phyloP scores from a whole-genome alignment of 2,113 vertebrate species.

The Smithornis capensis region DNA sequence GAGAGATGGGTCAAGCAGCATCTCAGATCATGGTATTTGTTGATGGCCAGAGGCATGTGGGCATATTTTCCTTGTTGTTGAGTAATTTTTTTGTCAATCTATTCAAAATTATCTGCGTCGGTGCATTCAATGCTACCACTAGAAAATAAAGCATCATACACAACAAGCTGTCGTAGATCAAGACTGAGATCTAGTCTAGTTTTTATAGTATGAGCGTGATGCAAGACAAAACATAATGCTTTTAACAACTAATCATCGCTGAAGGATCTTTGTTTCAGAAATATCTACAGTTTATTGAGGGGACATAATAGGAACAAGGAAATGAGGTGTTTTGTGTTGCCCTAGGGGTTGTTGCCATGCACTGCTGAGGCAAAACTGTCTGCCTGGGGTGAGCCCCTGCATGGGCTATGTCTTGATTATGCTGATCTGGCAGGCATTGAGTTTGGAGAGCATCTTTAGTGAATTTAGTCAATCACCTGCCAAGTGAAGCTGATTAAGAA shows the following conservation, averaged over 20 bases:
- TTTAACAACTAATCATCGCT: background rate
- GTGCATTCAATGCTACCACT: background rate
- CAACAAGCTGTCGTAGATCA: background rate
- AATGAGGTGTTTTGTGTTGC: background rate
- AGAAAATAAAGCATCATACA: background rate
- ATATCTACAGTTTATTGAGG: background rate
- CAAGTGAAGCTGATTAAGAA: background rate
- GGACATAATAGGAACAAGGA: background rate
- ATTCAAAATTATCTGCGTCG: background rate
- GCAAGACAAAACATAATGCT: background rate
- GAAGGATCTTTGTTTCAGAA: background rate
- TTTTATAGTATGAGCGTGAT: background rate
- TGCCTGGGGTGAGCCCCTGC: background rate
- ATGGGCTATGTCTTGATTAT: fast-evolving
- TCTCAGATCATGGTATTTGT: background rate
- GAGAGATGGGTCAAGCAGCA: background rate
- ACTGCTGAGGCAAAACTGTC: background rate
- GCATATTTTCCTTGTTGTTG: background rate
- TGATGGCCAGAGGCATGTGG: background rate
- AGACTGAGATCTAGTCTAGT: background rate
- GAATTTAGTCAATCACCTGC: background rate
- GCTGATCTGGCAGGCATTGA: fast-evolving
- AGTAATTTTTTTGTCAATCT: background rate
- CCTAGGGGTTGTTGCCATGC: background rate
- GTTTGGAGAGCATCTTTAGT: background rate